phyloP scores from a whole-genome alignment of 2,888 invertebrate species.

The Chrysomela aeneicollis region DNA sequence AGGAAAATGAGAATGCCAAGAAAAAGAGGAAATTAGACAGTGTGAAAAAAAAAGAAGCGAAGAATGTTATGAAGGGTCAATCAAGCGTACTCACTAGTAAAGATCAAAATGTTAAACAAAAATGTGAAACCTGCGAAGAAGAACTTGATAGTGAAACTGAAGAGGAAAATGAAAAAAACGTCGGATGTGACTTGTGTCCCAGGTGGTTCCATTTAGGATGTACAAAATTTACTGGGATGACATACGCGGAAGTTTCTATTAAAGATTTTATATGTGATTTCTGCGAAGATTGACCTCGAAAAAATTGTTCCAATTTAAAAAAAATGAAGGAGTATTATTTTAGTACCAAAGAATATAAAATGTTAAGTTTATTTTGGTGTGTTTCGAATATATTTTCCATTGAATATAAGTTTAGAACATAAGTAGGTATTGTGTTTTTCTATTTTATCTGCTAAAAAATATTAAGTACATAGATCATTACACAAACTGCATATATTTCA shows the following conservation, averaged over 20 bases:
- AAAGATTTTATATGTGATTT: background rate
- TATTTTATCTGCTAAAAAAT: too few species aligned
- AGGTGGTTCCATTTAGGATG: background rate
- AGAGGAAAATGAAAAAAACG: background rate
- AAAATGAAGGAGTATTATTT: too few species aligned
- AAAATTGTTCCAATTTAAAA: too few species aligned
- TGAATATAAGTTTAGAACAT: too few species aligned
- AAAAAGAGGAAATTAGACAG: conserved; percentile 10
- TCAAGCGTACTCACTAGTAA: background rate
- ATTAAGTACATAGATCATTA: too few species aligned
- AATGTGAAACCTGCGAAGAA: too few species aligned
- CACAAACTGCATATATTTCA: too few species aligned
- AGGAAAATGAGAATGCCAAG: conserved; percentile 8
- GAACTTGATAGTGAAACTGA: background rate
- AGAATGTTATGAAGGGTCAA: background rate
- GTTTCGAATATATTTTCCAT: too few species aligned
- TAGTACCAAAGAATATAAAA: too few species aligned
- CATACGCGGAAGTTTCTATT: background rate
- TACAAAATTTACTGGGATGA: background rate
- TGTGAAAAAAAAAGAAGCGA: conserved; percentile 9
- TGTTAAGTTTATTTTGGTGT: too few species aligned
- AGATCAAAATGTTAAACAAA: background rate
- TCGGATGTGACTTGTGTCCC: background rate
- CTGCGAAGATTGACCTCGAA: too few species aligned
- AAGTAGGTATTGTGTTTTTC: too few species aligned